Base-by-base conservation (phyloP, 30 jellyfish, hydroid and myxozoan species). In the Pseudorhiza aurosa region DNA sequence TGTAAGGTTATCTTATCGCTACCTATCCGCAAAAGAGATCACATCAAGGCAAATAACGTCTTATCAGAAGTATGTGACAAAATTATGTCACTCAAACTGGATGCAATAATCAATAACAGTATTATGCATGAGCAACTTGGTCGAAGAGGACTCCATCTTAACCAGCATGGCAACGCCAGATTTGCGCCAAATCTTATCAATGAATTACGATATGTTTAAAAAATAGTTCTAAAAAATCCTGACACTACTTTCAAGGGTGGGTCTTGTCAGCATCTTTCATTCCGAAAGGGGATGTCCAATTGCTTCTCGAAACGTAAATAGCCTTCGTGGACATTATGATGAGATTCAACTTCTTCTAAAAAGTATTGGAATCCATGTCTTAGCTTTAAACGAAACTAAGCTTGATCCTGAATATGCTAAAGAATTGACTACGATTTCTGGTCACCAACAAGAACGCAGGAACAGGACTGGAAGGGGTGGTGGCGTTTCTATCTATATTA, bases 401-500 rank as follows among this genome's bases (percentile, higher is more conserved):
- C 73, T 59, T 27, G 73, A 59, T 27, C 73, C 73, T 27, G 49
- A 59, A 59, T 26, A 59, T 26, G 47, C 73, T 19, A 59, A 27
- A 35, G 47, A 59, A 24, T 24, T 59, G 22, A 59, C 73, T 59
- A 24, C 35, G 3, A 35, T 59, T 31, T 10, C 46, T 27, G 73
- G 73, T 10, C 15, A 59, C 35, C 43, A 59, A 35, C 73, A 8
- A 6, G n/a, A 59, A 59, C 73, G 17, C 8, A 31, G 43, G 17
- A 46, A 19, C 24, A 24, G 73, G 60, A 46, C 60, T 4, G 15
- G 60, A 24, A 46, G 60, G 19, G 85, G 85, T 9, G 85, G 73
- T 72, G 55, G 72, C 8, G 73, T 72, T 33, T 30, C 75, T 17
- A 37, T 73, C 31, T 73, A 53, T 35, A 53, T 73, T 28, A 73